These are phyloP conservation scores for Aurelia aurita DNA, from an alignment of 30 jellyfish, hydroid and myxozoan species.

Conservation along the genomic window DNA sequence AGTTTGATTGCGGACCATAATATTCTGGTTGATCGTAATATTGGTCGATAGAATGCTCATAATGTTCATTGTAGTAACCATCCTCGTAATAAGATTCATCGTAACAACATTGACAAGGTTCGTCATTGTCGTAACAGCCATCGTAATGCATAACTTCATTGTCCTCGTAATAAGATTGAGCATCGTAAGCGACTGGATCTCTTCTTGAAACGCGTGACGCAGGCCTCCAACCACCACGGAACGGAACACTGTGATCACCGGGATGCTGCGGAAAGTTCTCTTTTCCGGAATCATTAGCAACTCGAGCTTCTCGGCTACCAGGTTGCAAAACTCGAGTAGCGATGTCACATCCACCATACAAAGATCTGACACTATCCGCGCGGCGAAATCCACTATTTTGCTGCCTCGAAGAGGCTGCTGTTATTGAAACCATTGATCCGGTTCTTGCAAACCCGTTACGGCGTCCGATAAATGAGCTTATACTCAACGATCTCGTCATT, in stretches of 20 bases:
- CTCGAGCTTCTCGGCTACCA: background rate
- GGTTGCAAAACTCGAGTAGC: conserved; percentile 63
- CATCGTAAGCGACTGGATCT: conserved; percentile 43
- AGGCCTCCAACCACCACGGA: conserved; percentile 74
- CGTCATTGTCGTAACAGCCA: conserved; percentile 56
- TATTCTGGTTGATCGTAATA: conserved; percentile 32
- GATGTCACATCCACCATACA: conserved; percentile 68
- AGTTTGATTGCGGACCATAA: conserved; percentile 26
- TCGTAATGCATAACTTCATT: conserved; percentile 16
- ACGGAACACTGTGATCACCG: conserved; percentile 18
- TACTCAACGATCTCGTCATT: conserved; percentile 58
- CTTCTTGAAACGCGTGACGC: conserved; percentile 63
- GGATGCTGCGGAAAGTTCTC: background rate
- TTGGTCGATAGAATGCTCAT: conserved; percentile 44
- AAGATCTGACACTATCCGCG: conserved; percentile 66
- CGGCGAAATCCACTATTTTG: conserved; percentile 61
- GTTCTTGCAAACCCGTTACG: conserved; percentile 43
- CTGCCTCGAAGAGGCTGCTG: conserved; percentile 47
- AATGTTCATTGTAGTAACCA: conserved; percentile 31
- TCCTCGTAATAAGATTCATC: conserved; percentile 39
- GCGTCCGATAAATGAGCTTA: conserved; percentile 57
- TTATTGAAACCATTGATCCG: conserved; percentile 50
- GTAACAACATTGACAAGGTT: conserved; percentile 56
- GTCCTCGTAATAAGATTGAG: conserved; percentile 42
- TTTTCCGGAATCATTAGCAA: background rate